Base-by-base conservation (phyloP, 2,888 invertebrate genomes). In the Drosophila multiciliata region DNA sequence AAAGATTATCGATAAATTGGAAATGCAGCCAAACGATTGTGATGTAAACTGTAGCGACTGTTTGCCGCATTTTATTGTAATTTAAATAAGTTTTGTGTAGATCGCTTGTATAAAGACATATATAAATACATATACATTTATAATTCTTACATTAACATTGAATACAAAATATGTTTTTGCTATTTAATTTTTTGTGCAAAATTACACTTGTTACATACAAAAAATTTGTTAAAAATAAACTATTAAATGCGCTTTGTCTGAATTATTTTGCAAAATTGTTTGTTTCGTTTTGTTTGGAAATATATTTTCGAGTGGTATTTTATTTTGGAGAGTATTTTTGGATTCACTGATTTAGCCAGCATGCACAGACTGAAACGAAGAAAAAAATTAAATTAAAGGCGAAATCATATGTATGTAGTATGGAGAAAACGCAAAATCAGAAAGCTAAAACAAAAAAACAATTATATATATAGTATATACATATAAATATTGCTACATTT, bases 291-390 rank as follows among this genome's bases (percentile, higher is more conserved):
- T n/a, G 26, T 70, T 64, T 68, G 17, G 23, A 61, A 54, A 61
- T 48, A 57, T 66, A 52, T 32, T 52, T 36, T 64, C 26, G 65
- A 68, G 64, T 70, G 55, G 38, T 65, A 61, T 58, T 55, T n/a
- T 38, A 38, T 72, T 74, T 70, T 75, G 66, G 42, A 73, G 83
- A 75, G 66, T 69, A 63, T 74, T 73, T 73, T 65, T 72, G 67
- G 71, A 59, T 77, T 82, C 80, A 74, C 75, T 75, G 55, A 66
- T 82, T 92, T 93, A 93, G 89, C 92, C 93, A 87, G 93, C 93
- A 92, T 93, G 93, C 89, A 93, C 92, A 85, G 93, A 93, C 93
- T 93, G 93, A 92, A 93, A 93, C 81, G 87, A 92, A 90, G 80
- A 82, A 82, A 86, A 88, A 89, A 88, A 79, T 64, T 61, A 83